Base-by-base conservation (phyloP, 2,113 vertebrate genomes). In the Triplophysa tibetana region DNA sequence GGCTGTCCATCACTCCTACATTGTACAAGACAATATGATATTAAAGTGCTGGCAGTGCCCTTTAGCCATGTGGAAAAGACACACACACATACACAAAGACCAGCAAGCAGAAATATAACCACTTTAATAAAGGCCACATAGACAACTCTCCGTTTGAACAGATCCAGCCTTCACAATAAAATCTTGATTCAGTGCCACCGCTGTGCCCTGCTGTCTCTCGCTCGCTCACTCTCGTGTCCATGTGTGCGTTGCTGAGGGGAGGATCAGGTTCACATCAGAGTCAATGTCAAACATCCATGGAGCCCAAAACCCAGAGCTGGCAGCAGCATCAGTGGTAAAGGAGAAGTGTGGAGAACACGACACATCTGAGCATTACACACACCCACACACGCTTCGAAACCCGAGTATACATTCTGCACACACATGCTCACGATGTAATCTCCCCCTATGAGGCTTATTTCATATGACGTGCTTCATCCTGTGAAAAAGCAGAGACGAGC, bases 401-500 rank as follows among this genome's bases (percentile, higher is more conserved):
- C 19, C 21, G 26, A 66, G 50, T 19, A 64, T 58, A 26, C 23
- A 68, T 65, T 75, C 79, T 64, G 26, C 70, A 62, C 64, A 69
- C 48, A 43, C 19, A 1, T 56, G 56, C 76, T 24, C 38, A 2
- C 54, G 17, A 14, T 24, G 63, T 58, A 65, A 74, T 88, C 87
- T 88, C 85, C 80, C 86, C 89, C 70, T 82, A 73, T 21, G 82
- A 84, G 87, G 84, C 86, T 89, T 88, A 89, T 70, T 83, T 83
- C 38, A 84, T 80, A 84, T 66, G 77, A 77, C 52, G 67, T 9
- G 84, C 84, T 85, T 90, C 85, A 89, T 88, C 88, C 85, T 83
- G 78, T 79, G 82, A 88, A 90, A 91, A 90, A 88, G 88, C 87
- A 23, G 77, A 89, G 90, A 90, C 88, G 83, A 85, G 78, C 82